phyloP scores from a whole-genome alignment of 1,140 invertebrate species.

The Penaeus indicus region DNA sequence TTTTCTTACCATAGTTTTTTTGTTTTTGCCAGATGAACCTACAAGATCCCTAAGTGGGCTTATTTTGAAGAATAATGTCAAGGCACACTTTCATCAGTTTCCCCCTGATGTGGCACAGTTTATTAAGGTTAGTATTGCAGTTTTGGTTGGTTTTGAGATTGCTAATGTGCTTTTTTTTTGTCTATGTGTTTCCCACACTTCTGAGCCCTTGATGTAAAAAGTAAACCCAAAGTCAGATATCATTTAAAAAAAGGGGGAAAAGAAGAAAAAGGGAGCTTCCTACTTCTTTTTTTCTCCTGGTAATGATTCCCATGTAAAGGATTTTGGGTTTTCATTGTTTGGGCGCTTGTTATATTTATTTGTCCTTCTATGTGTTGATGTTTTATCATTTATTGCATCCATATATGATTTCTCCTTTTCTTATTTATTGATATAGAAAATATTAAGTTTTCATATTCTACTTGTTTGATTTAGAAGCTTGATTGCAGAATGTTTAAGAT shows the following conservation, averaged over 20 bases:
- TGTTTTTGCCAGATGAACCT: conserved; percentile 83
- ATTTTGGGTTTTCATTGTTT: neutral
- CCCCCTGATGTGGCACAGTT: conserved; percentile 90
- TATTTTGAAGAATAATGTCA: conserved; percentile 98
- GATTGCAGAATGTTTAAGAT: too few relatives aligned
- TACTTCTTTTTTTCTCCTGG: too few relatives aligned
- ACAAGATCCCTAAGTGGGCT: conserved; percentile 96
- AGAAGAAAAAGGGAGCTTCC: neutral
- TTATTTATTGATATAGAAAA: conserved; percentile 6
- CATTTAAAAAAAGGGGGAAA: too few relatives aligned
- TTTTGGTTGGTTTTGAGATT: conserved; percentile 5
- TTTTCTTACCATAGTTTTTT: conserved; percentile 17
- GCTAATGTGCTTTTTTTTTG: neutral
- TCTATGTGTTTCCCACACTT: conserved; percentile 19
- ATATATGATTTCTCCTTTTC: neutral
- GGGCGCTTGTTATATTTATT: neutral
- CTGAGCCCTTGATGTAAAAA: too few relatives aligned
- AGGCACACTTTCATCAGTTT: conserved; percentile 92
- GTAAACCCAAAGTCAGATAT: too few relatives aligned
- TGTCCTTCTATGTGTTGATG: neutral
- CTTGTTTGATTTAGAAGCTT: too few relatives aligned
- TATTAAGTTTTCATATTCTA: neutral
- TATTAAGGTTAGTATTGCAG: conserved; percentile 76
- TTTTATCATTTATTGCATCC: conserved; percentile 12
- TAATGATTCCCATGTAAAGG: too few relatives aligned